Conservation (phyloP, 2,113 vertebrate species). For the Apteryx owenii region DNA sequence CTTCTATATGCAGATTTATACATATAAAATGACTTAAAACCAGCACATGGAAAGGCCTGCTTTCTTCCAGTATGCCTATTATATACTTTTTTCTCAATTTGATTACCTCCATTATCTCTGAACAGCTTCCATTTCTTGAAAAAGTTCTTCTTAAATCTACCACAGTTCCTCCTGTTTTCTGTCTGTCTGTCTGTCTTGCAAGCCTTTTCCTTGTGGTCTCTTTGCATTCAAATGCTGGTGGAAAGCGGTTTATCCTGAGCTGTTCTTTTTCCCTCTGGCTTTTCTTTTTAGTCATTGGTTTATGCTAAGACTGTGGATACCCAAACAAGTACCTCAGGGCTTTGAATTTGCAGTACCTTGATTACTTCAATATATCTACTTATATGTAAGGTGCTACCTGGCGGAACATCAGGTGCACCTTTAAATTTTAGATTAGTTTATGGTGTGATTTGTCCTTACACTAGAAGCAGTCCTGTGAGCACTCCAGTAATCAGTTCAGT, state of each 20-base stretch:
- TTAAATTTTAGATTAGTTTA: not conserved
- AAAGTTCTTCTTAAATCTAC: not conserved
- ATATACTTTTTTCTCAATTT: not conserved
- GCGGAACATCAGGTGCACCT: not conserved
- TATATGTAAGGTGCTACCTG: not conserved
- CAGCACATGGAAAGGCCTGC: not conserved
- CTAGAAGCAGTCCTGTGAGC: not conserved
- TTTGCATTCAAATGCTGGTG: not conserved
- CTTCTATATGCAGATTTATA: not conserved
- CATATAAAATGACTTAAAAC: not conserved
- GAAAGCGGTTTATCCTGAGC: not conserved
- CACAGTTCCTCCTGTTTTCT: too few relatives aligned
- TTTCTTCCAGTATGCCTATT: not conserved
- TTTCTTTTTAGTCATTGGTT: not conserved
- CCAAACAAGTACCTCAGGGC: not conserved
- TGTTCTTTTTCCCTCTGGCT: not conserved
- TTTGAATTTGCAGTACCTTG: not conserved
- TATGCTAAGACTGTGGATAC: not conserved
- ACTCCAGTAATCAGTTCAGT: not conserved
- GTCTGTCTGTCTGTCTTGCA: too few relatives aligned
- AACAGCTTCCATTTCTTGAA: not conserved
- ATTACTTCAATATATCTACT: not conserved
- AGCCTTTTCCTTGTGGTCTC: not conserved
- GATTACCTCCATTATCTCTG: fast-evolving
- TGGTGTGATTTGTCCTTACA: not conserved